Evolutionary conservation across 1,140 invertebrate species (phyloP).

Genomic region (Pseudomyrmex concolor): DNA sequence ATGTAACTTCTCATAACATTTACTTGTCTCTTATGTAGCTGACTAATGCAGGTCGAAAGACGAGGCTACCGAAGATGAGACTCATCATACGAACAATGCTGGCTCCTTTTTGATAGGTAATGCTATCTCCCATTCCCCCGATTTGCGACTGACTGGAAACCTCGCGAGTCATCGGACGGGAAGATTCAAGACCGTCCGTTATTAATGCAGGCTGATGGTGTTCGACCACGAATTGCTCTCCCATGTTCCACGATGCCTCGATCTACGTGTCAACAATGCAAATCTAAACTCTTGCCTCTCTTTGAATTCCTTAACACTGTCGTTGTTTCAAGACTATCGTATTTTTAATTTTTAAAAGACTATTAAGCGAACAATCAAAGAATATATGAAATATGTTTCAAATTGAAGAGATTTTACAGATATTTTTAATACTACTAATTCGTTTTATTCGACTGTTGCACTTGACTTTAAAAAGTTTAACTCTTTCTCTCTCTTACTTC

Average conservation of each 20-base stretch:
- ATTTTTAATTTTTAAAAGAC: too few species aligned
- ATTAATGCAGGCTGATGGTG: constrained; percentile 72
- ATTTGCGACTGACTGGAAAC: constrained; percentile 85
- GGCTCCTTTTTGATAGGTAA: constrained; percentile 90
- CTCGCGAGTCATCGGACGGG: constrained; percentile 74
- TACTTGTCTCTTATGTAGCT: constrained; percentile 86
- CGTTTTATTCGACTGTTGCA: too few species aligned
- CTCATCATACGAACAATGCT: constrained; percentile 92
- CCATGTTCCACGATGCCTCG: constrained; percentile 85
- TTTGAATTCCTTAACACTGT: too few species aligned
- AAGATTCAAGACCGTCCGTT: constrained; percentile 72
- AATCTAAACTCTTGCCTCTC: too few species aligned
- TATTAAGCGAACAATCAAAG: too few species aligned
- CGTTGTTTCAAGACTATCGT: too few species aligned
- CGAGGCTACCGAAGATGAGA: constrained; percentile 88
- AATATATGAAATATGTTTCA: too few species aligned
- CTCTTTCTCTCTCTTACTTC: constrained; percentile 70
- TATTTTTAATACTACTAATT: too few species aligned
- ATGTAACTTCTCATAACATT: constrained; percentile 59
- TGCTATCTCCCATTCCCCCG: constrained; percentile 88
- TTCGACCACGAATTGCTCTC: constrained; percentile 84
- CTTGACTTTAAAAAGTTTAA: too few species aligned
- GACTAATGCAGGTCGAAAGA: constrained; percentile 87
- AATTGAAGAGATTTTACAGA: too few species aligned
- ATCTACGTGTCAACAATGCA: constrained; percentile 69